A percentile compares a stretch with the other conserved stretches of the same genome.
Conservation (phyloP, 2,888 invertebrate genomes). For the Melieria picta region DNA sequence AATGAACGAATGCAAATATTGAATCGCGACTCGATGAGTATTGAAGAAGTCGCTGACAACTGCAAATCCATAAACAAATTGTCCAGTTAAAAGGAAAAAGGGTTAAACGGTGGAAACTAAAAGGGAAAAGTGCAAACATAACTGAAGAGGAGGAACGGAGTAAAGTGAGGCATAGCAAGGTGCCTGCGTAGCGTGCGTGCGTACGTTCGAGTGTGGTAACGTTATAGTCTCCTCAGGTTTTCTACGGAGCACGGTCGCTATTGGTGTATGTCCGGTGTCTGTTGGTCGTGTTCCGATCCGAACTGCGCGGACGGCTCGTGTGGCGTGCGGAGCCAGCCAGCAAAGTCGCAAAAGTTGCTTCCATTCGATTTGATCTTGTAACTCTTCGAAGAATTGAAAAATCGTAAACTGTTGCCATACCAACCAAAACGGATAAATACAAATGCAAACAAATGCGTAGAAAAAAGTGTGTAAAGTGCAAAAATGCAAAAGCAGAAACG, state of each 20-base stretch:
- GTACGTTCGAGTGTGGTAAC: constrained; percentile 1
- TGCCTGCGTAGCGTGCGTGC: not conserved
- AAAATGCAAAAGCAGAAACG: constrained; percentile 45
- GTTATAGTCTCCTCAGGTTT: constrained; percentile 2
- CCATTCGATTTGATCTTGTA: too few relatives aligned
- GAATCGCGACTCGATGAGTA: too few relatives aligned
- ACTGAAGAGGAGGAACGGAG: too few relatives aligned
- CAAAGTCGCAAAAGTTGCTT: not conserved
- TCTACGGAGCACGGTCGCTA: not conserved
- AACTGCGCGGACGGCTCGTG: not conserved
- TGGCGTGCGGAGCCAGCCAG: not conserved
- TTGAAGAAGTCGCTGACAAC: too few relatives aligned
- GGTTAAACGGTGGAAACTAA: too few relatives aligned
- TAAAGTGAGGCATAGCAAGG: too few relatives aligned
- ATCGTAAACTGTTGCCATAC: not conserved
- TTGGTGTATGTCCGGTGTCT: not conserved
- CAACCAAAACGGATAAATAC: constrained; percentile 24
- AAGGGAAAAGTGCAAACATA: too few relatives aligned
- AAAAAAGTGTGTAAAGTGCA: constrained; percentile 38
- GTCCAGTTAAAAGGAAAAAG: too few relatives aligned
- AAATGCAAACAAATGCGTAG: constrained; percentile 32
- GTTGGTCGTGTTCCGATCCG: too few relatives aligned
- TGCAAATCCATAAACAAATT: too few relatives aligned
- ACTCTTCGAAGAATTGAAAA: too few relatives aligned
- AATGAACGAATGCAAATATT: too few relatives aligned